phyloP scores from a whole-genome alignment of 2,113 vertebrate genomes.

The Naja naja region DNA sequence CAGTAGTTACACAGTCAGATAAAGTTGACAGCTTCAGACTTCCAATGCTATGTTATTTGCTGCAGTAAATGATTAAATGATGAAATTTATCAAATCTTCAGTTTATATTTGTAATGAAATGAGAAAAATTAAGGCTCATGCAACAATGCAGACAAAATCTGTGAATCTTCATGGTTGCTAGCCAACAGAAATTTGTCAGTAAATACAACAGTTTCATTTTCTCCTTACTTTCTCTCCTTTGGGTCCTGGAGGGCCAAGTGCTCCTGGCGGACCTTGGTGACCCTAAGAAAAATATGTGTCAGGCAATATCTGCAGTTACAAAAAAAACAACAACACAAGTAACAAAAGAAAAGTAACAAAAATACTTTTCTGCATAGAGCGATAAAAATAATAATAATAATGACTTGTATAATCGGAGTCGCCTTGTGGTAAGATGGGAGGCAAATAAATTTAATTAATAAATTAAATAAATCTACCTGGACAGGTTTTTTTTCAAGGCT shows the following conservation, averaged over 20 bases:
- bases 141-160: not conserved
- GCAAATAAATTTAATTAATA: not conserved
- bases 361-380: not conserved
- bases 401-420: not conserved
- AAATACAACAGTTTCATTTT: not conserved
- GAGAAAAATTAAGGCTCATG: not conserved
- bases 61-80: not conserved
- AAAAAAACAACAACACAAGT: not conserved
- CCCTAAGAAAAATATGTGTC: slow-evolving; percentile 75
- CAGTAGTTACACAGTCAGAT: not conserved
- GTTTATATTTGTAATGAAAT: not conserved
- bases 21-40: not conserved
- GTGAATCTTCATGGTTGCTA: not conserved
- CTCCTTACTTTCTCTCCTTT: slow-evolving; percentile 93
- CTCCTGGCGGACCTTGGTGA: slow-evolving; percentile 81
- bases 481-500: not conserved
- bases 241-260: slow-evolving; percentile 81
- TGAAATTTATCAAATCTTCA: not conserved
- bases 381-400: not conserved
- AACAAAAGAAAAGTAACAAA: not conserved
- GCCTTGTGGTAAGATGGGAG: not conserved
- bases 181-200: not conserved
- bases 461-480: not conserved
- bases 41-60: not conserved
- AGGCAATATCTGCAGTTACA: not conserved